Base-by-base conservation (phyloP, 2,888 invertebrate genomes). In the Rhorus exstirpatorius region DNA sequence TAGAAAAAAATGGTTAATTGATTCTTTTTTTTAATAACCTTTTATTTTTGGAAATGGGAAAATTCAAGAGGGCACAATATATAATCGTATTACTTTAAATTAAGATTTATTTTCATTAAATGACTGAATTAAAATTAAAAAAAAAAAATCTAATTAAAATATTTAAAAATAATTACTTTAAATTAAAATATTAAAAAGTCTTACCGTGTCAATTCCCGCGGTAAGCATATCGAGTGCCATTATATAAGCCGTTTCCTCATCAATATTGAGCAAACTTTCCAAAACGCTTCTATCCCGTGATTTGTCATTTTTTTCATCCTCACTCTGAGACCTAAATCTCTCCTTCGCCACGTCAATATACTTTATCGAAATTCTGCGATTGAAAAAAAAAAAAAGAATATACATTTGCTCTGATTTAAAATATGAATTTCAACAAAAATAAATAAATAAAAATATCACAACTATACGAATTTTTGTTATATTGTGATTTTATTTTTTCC, bases 131-230 rank as follows among this genome's bases (percentile, higher is more conserved):
- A 6, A 6, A 31, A 31, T 31, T 31, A 3, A 31, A 31, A 31
- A 31, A 31, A 31, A 31, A 31, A 31, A 2, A 6, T 3, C 31
- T 3, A 31, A 31, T 3, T 31, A 6, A 31, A 31, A 6, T 31
- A 31, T 31, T 3, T 31, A 31, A n/a, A n/a, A n/a, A n/a, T n/a
- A n/a, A n/a, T n/a, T 31, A 31, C 6, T 31, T 31, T 31, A n/a
- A n/a, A n/a, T n/a, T n/a, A n/a, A n/a, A n/a, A n/a, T n/a, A n/a
- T n/a, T n/a, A n/a, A n/a, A n/a, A 35, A 17, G 70, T 85, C 93
- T 93, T 93, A 97, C 96, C 71, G 96, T 96, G 89, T 97, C 96
- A 46, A 96, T 94, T 75, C 96, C 96, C 55, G 96, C 96, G 60
- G 95, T 93, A 31, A 96, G 87, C 95, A 96, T 95, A 90, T 96